Conservation (phyloP, 2,113 vertebrate genomes). For the Mixornis gularis region DNA sequence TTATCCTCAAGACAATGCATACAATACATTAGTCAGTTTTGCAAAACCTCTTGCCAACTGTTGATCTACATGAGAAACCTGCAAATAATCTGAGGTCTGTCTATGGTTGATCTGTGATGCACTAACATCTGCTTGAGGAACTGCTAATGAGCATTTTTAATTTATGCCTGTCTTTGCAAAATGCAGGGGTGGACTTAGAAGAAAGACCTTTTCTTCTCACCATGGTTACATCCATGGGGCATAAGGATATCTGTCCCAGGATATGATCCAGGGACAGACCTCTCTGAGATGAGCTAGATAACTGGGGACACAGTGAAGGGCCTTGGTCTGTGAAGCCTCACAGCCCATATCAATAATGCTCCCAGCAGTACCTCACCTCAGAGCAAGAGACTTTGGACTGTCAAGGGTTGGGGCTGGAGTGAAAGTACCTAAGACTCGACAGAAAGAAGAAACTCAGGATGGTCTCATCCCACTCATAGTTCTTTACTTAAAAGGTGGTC, state of each 20-base stretch:
- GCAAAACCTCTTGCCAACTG: neutral
- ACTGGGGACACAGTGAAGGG: neutral
- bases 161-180: neutral
- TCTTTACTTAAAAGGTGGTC: neutral
- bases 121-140: neutral
- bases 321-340: neutral
- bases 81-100: neutral
- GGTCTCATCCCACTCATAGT: neutral
- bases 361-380: neutral
- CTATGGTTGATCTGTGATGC: neutral
- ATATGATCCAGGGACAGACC: neutral
- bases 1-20: neutral
- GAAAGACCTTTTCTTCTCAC: neutral
- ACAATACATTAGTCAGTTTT: neutral
- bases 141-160: neutral
- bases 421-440: neutral
- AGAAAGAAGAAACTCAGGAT: neutral
- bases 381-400: accelerated
- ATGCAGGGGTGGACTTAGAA: neutral
- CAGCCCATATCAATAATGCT: accelerated
- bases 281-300: neutral
- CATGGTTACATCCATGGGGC: neutral
- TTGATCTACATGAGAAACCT: neutral
- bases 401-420: neutral
- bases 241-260: neutral